These are phyloP conservation scores for Ctenochaetus hawaiiensis DNA, from an alignment of 2,797 vertebrate genomes.

Conservation along the genomic window DNA sequence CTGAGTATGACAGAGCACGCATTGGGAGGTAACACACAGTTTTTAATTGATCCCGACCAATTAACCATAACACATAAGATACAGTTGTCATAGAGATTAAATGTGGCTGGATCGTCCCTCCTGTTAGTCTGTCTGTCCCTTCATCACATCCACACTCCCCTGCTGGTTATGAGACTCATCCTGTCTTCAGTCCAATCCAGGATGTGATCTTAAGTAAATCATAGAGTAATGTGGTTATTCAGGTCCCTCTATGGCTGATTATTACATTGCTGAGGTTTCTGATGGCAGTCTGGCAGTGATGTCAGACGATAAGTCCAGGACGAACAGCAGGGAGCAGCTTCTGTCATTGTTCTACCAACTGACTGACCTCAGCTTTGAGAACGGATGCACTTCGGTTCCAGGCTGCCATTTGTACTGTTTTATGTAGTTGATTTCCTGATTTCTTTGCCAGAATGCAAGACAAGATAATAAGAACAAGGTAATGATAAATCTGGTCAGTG, in stretches of 20 bases:
- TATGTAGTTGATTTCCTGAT: background rate
- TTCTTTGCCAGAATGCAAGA: background rate
- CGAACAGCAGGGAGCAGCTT: background rate
- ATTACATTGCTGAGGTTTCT: constrained; percentile 2
- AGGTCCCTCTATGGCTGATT: background rate
- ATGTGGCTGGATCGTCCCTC: too few species aligned
- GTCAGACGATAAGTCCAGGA: background rate
- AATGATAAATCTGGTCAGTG: background rate
- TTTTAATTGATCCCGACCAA: background rate
- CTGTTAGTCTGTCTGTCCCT: background rate
- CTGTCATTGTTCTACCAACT: background rate
- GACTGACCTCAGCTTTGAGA: constrained; percentile 7
- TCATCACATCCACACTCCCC: background rate
- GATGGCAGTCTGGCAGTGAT: background rate
- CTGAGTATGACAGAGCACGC: constrained; percentile 99
- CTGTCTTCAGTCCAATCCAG: background rate
- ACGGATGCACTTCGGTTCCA: background rate
- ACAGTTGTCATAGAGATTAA: background rate
- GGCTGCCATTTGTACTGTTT: background rate
- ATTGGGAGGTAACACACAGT: constrained; percentile 88
- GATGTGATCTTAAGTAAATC: background rate
- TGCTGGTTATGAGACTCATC: background rate
- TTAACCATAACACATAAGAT: background rate
- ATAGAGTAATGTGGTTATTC: background rate
- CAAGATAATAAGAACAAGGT: too few species aligned